These are phyloP conservation scores for Oedothorax gibbosus DNA, from an alignment of 1,140 invertebrate genomes.

Conservation along the genomic window DNA sequence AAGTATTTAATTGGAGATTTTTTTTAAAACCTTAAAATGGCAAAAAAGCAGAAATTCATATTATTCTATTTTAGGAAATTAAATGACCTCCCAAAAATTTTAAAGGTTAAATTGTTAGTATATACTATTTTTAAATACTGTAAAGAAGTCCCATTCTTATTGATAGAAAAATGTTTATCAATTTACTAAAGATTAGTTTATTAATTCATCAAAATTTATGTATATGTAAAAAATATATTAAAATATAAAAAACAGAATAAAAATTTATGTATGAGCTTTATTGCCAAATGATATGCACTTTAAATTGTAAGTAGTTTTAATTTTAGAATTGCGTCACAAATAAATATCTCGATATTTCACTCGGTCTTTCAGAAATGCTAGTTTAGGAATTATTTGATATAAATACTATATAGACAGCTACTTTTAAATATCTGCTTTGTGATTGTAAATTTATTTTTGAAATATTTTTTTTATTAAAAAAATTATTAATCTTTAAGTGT, in stretches of 20 bases:
- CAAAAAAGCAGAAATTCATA: too few relatives aligned
- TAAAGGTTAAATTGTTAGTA: too few relatives aligned
- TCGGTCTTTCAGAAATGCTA: slow-evolving; percentile 36
- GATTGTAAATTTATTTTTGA: neutral
- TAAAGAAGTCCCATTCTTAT: too few relatives aligned
- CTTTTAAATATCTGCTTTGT: slow-evolving; percentile 23
- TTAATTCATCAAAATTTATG: neutral
- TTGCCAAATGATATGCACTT: slow-evolving; percentile 34
- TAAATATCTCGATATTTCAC: slow-evolving; percentile 19
- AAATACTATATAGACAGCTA: neutral
- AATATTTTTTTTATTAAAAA: too few relatives aligned
- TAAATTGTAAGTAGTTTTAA: slow-evolving; percentile 20
- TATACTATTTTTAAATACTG: too few relatives aligned
- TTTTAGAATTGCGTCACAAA: neutral
- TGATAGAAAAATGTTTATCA: neutral
- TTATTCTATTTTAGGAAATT: too few relatives aligned
- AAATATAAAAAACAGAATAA: neutral
- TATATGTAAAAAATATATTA: neutral
- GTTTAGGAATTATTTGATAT: slow-evolving; percentile 6
- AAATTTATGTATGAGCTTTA: slow-evolving; percentile 13
- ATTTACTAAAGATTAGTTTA: neutral
- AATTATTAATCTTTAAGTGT: too few relatives aligned
- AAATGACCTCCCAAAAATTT: too few relatives aligned
- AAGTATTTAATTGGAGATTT: too few relatives aligned
- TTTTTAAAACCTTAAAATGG: too few relatives aligned